phyloP scores from a whole-genome alignment of 2,888 invertebrate species.

The Anticlea derivata region DNA sequence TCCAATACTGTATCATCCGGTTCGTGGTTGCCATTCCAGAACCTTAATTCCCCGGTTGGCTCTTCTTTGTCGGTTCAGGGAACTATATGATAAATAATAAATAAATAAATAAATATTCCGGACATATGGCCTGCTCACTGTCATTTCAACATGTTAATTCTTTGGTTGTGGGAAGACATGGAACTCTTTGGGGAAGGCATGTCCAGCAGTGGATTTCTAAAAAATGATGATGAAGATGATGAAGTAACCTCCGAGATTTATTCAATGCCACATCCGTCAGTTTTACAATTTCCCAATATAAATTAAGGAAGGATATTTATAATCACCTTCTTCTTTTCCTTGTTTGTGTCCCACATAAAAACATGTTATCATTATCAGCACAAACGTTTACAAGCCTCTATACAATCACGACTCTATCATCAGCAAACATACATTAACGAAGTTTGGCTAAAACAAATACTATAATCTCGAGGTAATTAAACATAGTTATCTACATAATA shows the following conservation, averaged over 20 bases:
- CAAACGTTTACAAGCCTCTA: conserved; percentile 46
- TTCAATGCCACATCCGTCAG: conserved; percentile 31
- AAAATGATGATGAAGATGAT: conserved; percentile 5
- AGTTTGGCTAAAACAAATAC: conserved; percentile 59
- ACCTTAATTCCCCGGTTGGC: too few species aligned
- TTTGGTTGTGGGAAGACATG: too few species aligned
- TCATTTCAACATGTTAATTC: too few species aligned
- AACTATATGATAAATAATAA: too few species aligned
- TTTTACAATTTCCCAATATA: conserved; percentile 21
- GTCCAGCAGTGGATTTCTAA: too few species aligned
- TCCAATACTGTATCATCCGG: too few species aligned
- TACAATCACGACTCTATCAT: conserved; percentile 49
- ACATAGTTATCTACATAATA: conserved; percentile 72
- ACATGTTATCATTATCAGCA: conserved; percentile 49
- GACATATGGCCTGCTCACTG: too few species aligned
- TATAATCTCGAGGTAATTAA: conserved; percentile 70
- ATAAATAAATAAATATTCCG: too few species aligned
- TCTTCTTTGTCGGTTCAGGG: too few species aligned
- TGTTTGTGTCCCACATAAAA: conserved; percentile 56
- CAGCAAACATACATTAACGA: conserved; percentile 48
- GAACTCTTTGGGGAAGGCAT: too few species aligned
- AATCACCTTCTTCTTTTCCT: conserved; percentile 41
- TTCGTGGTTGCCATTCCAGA: too few species aligned
- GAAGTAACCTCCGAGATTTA: conserved; percentile 4
- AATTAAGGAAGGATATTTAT: conserved; percentile 30